A percentile compares a stretch with the other conserved stretches of the same genome.
These are phyloP conservation scores for Mythimna vitellina DNA, from an alignment of 2,888 invertebrate species.

Conservation along the genomic window DNA sequence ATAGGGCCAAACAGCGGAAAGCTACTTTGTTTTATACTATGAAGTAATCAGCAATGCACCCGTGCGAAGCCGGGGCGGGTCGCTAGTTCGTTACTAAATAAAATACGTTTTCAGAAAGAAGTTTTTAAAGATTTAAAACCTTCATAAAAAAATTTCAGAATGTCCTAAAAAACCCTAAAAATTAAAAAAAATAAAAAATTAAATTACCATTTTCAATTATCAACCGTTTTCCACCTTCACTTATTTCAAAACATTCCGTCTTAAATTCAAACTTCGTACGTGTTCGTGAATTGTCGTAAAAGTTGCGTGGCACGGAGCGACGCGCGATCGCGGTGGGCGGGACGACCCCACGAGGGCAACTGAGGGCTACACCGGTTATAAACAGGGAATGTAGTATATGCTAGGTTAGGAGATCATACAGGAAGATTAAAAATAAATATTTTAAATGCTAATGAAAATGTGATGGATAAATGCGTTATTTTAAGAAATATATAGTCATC, in stretches of 20 bases:
- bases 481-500: no score
- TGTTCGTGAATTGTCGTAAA: slow-evolving; percentile 49
- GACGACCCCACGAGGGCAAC: slow-evolving; percentile 78
- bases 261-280: slow-evolving; percentile 40
- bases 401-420: slow-evolving; percentile 12
- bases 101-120: no score
- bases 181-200: neutral
- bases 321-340: slow-evolving; percentile 63
- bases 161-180: neutral
- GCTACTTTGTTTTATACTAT: no score
- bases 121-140: neutral
- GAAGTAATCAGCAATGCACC: no score
- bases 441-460: no score
- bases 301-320: slow-evolving; percentile 55
- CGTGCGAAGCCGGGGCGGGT: no score
- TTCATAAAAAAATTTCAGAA: neutral
- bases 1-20: no score
- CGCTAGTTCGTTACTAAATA: no score
- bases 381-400: slow-evolving; percentile 68
- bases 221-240: slow-evolving; percentile 23
- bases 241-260: slow-evolving; percentile 54
- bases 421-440: neutral
- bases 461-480: no score
- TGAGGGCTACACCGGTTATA: slow-evolving; percentile 79
- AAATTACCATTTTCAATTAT: slow-evolving; percentile 53